Conservation (phyloP, 2,888 invertebrate genomes). For the Acleris laterana region DNA sequence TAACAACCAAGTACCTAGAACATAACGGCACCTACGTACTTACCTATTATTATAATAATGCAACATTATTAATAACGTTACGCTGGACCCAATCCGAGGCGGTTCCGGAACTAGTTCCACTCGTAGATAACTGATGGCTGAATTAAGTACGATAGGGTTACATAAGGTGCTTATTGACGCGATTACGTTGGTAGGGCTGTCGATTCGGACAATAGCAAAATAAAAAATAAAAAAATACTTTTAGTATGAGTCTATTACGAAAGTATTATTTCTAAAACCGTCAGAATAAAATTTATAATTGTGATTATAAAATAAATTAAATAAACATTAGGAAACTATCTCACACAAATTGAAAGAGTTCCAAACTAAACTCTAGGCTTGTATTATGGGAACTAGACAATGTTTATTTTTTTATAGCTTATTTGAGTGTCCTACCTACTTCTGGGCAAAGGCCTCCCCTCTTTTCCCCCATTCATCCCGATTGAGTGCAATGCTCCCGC, state of each 20-base stretch:
- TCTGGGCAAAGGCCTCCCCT: too few species aligned
- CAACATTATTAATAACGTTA: conserved; percentile 22
- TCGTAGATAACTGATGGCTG: conserved; percentile 20
- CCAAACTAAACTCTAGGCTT: too few species aligned
- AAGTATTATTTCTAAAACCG: too few species aligned
- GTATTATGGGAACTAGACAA: too few species aligned
- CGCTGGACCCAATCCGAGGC: conserved; percentile 27
- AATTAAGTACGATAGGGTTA: conserved; percentile 24
- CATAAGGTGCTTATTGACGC: conserved; percentile 22
- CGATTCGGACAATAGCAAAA: neutral
- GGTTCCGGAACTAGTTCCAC: conserved; percentile 17
- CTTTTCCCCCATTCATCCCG: too few species aligned
- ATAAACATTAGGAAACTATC: too few species aligned
- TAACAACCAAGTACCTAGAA: neutral
- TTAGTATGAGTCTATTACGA: neutral
- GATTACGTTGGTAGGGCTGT: neutral
- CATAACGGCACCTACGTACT: neutral
- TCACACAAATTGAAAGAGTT: too few species aligned
- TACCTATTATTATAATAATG: conserved; percentile 7
- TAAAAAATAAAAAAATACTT: neutral
- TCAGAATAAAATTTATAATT: too few species aligned
- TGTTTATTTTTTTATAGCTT: too few species aligned
- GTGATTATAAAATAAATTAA: too few species aligned
- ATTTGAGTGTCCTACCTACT: too few species aligned
- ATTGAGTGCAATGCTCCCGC: too few species aligned